Conservation (phyloP, 2,797 vertebrate genomes). For the Lagodon rhomboides region DNA sequence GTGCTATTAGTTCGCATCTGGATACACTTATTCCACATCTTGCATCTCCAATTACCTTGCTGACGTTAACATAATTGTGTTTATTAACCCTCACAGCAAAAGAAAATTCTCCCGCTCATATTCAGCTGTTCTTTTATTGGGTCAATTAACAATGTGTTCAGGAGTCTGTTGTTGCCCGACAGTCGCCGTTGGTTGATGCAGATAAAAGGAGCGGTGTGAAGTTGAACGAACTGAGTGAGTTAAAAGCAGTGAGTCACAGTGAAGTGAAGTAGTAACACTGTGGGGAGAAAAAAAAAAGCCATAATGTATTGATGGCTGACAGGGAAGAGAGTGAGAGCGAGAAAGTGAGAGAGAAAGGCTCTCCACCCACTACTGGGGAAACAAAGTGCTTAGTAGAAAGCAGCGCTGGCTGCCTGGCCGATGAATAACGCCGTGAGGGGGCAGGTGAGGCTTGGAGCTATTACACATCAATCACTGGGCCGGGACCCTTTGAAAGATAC, state of each 20-base stretch:
- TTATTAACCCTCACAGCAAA: constrained; percentile 1
- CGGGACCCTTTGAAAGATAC: constrained; percentile 86
- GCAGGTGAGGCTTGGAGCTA: constrained; percentile 86
- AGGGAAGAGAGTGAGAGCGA: constrained; percentile 29
- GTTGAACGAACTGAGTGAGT: constrained; percentile 48
- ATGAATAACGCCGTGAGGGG: constrained; percentile 81
- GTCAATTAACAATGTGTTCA: constrained; percentile 25
- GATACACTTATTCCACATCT: constrained; percentile 59
- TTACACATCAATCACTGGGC: constrained; percentile 88
- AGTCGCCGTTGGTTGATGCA: constrained; percentile 27
- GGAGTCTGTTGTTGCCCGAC: background rate
- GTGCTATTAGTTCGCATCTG: constrained; percentile 74
- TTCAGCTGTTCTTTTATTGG: background rate
- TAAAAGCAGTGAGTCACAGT: constrained; percentile 44
- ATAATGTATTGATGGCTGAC: constrained; percentile 58
- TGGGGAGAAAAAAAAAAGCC: constrained; percentile 50
- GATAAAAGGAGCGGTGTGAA: constrained; percentile 53
- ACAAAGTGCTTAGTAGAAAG: constrained; percentile 78
- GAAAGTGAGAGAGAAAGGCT: constrained; percentile 47
- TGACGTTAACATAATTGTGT: constrained; percentile 28
- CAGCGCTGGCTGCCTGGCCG: constrained; percentile 61
- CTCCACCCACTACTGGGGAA: constrained; percentile 73
- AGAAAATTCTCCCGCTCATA: background rate
- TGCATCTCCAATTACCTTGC: constrained; percentile 50
- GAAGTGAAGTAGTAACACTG: constrained; percentile 46